These are phyloP conservation scores for Stegodyphus dumicola DNA, from an alignment of 1,140 invertebrate species.

Conservation along the genomic window DNA sequence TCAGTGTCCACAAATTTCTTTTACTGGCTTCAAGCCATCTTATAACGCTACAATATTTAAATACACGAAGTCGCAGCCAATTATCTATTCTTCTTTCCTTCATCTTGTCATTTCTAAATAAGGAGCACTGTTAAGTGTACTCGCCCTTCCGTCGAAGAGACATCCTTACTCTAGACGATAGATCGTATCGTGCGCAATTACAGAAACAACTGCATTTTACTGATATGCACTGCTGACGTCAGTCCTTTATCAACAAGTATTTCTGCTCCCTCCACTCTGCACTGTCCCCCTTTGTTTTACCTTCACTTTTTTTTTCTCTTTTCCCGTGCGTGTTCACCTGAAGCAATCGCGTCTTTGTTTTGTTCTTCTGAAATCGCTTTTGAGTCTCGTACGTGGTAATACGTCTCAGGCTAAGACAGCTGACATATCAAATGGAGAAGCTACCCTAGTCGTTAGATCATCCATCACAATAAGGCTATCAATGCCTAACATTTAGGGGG, in stretches of 20 bases:
- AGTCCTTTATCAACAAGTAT: constrained; percentile 12
- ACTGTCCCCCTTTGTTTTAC: background rate
- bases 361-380: constrained; percentile 7
- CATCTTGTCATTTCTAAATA: constrained; percentile 7
- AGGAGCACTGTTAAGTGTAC: background rate
- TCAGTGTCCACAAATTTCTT: too few species aligned
- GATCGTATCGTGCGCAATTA: constrained; percentile 41
- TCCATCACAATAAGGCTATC: constrained; percentile 43
- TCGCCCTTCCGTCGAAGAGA: constrained; percentile 27
- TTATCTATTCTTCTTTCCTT: constrained; percentile 10
- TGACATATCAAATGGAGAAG: constrained; percentile 19
- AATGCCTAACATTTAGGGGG: background rate
- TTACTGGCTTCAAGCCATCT: too few species aligned
- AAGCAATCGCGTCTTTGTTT: constrained; percentile 12
- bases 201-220: constrained; percentile 21
- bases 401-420: constrained; percentile 35
- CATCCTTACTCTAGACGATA: constrained; percentile 18
- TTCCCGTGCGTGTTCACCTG: constrained; percentile 13
- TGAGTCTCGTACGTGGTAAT: constrained; percentile 15
- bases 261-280: background rate
- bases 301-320: constrained; percentile 13
- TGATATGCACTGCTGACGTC: constrained; percentile 45
- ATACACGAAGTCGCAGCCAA: background rate
- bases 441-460: constrained; percentile 30
- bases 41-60: background rate